phyloP scores from a whole-genome alignment of 1,140 invertebrate species.

The Teleopsis dalmanni region DNA sequence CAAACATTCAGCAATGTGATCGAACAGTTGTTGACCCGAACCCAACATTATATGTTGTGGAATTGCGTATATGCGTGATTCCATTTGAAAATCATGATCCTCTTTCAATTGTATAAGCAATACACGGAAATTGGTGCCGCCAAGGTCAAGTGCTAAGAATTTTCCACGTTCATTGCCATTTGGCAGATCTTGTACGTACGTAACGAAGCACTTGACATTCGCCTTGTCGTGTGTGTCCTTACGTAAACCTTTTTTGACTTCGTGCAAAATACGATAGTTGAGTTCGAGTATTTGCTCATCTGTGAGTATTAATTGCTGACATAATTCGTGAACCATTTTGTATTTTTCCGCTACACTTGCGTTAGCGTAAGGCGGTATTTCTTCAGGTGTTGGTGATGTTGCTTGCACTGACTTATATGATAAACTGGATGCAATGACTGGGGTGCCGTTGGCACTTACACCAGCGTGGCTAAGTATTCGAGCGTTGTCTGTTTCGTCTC shows the following conservation, averaged over 20 bases:
- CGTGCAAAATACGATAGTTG: slow-evolving; percentile 65
- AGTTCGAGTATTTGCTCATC: slow-evolving; percentile 74
- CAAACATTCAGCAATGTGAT: slow-evolving; percentile 97
- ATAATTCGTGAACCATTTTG: slow-evolving; percentile 72
- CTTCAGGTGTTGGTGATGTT: slow-evolving; percentile 9
- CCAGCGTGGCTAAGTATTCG: background rate
- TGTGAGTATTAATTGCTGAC: slow-evolving; percentile 73
- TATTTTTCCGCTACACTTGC: slow-evolving; percentile 34
- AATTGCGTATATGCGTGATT: slow-evolving; percentile 95
- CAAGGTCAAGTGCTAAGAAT: slow-evolving; percentile 94
- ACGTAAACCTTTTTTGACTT: slow-evolving; percentile 74
- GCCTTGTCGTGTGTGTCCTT: slow-evolving; percentile 71
- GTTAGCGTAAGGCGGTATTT: slow-evolving; percentile 20
- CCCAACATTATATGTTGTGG: slow-evolving; percentile 93
- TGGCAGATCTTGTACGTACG: slow-evolving; percentile 94
- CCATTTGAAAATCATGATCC: slow-evolving; percentile 82
- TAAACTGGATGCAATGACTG: slow-evolving; percentile 6
- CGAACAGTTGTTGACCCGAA: slow-evolving; percentile 82
- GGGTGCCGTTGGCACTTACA: slow-evolving; percentile 2
- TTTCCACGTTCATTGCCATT: slow-evolving; percentile 94
- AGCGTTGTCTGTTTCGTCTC: slow-evolving; percentile 4
- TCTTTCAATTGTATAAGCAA: slow-evolving; percentile 82
- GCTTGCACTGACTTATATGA: slow-evolving; percentile 8
- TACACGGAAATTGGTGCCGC: slow-evolving; percentile 98
- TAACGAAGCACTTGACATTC: slow-evolving; percentile 83